Conservation (phyloP, 2,797 vertebrate genomes). For the Columba guinea region DNA sequence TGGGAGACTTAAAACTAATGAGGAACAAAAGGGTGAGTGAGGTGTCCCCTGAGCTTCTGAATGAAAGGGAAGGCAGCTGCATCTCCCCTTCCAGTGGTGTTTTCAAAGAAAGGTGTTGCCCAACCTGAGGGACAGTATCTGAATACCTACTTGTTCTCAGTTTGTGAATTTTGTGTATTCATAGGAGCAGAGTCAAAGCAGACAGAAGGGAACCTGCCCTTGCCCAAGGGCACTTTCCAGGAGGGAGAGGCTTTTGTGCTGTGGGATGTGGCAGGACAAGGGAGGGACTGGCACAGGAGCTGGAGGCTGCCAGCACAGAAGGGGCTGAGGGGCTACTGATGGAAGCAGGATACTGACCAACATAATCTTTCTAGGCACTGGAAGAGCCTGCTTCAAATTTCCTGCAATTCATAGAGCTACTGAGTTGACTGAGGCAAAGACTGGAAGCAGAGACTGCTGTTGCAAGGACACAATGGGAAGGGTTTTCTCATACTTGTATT, state of each 20-base stretch:
- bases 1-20: neutral
- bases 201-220: neutral
- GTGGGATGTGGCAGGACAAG: neutral
- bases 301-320: neutral
- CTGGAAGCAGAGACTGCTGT: neutral
- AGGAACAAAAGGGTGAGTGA: neutral
- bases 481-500: neutral
- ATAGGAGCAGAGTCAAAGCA: neutral
- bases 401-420: neutral
- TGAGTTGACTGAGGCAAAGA: neutral
- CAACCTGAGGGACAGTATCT: neutral
- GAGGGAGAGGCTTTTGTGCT: fast-evolving
- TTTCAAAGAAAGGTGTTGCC: neutral
- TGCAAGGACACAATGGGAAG: neutral
- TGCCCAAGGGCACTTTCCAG: neutral
- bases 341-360: neutral
- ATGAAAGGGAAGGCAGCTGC: neutral
- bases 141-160: neutral
- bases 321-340: neutral
- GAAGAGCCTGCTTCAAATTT: neutral
- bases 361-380: neutral
- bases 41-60: neutral
- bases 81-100: neutral
- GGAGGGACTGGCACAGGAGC: neutral
- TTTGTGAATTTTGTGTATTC: neutral